Conservation (phyloP, 2,797 vertebrate genomes). For the Aselliscus stoliczkanus region DNA sequence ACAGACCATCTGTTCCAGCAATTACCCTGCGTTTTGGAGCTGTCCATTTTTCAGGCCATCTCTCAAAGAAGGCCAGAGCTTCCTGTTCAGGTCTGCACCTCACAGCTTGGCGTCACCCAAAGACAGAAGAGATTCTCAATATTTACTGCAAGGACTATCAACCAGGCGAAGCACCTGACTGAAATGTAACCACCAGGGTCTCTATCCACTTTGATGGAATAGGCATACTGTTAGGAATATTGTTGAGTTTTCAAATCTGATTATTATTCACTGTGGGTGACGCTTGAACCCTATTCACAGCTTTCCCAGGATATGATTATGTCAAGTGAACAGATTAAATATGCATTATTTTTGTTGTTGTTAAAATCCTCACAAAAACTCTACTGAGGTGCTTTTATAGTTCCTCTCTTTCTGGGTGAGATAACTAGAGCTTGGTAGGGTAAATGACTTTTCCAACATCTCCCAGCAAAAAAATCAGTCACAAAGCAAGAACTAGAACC, state of each 20-base stretch:
- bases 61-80: background rate
- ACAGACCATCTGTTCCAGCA: background rate
- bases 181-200: background rate
- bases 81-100: background rate
- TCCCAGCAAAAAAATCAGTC: background rate
- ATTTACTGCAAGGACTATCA: background rate
- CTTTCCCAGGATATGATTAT: background rate
- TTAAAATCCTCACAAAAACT: background rate
- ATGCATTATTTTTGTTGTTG: background rate
- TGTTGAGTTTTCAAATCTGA: background rate
- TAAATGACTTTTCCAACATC: background rate
- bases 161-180: background rate
- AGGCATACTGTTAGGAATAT: rapidly evolving
- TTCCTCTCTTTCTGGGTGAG: background rate
- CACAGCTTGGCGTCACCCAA: background rate
- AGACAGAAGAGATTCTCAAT: background rate
- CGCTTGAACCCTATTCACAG: background rate
- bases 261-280: background rate
- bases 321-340: background rate
- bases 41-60: background rate
- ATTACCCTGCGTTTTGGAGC: background rate
- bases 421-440: background rate
- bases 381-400: background rate
- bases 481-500: background rate
- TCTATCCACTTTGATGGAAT: background rate